A percentile compares a stretch with the other conserved stretches of the same genome.
Conservation (phyloP, 2,113 vertebrate genomes). For the Pseudorhombus dupliciocellatus region DNA sequence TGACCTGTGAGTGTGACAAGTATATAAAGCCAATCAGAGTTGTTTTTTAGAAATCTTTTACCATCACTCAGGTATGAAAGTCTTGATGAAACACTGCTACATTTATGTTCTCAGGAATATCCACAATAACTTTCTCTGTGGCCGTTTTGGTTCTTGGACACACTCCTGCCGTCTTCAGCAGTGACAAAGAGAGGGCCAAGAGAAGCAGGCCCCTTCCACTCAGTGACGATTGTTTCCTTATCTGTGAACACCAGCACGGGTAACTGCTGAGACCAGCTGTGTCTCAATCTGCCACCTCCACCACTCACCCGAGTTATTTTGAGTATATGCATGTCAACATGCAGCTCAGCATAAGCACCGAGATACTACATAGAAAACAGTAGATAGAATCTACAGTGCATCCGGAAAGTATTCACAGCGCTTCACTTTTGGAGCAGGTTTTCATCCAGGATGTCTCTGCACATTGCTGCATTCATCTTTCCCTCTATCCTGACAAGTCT, state of each 20-base stretch:
- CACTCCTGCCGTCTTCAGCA: no score
- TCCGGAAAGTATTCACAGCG: no score
- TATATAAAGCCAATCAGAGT: no score
- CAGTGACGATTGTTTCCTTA: slow-evolving; percentile 24
- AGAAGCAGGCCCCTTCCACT: neutral
- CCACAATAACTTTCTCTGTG: neutral
- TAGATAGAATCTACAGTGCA: neutral
- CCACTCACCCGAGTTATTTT: neutral
- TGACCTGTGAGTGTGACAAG: neutral
- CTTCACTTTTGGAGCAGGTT: no score
- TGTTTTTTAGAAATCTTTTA: no score
- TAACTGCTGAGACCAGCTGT: neutral
- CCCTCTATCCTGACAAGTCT: no score
- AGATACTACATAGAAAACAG: neutral
- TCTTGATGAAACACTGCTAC: no score
- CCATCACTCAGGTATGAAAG: no score
- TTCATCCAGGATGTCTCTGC: no score
- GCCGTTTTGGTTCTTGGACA: no score
- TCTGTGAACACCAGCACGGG: slow-evolving; percentile 7
- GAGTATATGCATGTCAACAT: neutral
- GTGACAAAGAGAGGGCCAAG: neutral
- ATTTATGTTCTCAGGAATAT: no score
- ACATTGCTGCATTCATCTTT: no score
- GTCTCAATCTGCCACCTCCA: neutral
- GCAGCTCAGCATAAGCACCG: neutral